Percentiles rank a stretch among this genome's conserved stretches.
These are phyloP conservation scores for Antheraea yamamai DNA, from an alignment of 2,888 invertebrate genomes.

Conservation along the genomic window DNA sequence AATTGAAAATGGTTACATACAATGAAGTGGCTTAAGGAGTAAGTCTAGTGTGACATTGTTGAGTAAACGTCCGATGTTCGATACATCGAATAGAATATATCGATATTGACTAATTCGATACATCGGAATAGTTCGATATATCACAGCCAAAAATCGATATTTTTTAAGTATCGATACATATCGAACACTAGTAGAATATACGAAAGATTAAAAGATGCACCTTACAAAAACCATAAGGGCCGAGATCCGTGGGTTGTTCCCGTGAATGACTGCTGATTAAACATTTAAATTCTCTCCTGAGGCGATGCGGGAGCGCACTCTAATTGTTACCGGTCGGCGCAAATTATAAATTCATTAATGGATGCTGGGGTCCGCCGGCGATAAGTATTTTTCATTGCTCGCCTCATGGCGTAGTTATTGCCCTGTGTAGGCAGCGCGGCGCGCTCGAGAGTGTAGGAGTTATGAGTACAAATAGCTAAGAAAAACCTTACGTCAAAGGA, in stretches of 20 bases:
- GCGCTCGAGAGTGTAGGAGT: not conserved
- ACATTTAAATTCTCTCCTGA: slow-evolving; percentile 60
- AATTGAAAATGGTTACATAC: too few species aligned
- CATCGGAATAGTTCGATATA: too few species aligned
- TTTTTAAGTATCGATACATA: too few species aligned
- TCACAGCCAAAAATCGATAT: too few species aligned
- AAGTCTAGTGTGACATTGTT: too few species aligned
- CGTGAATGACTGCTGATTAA: slow-evolving; percentile 56
- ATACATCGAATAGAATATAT: too few species aligned
- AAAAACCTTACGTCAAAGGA: not conserved
- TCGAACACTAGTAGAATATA: not conserved
- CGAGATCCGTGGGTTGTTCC: slow-evolving; percentile 40
- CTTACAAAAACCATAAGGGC: slow-evolving; percentile 46
- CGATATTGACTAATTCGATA: too few species aligned
- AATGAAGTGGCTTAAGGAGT: too few species aligned
- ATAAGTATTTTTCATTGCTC: slow-evolving; percentile 44
- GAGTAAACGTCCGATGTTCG: too few species aligned
- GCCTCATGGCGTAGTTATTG: slow-evolving; percentile 16
- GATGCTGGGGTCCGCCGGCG: slow-evolving; percentile 44
- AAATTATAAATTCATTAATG: slow-evolving; percentile 76
- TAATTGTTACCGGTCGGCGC: slow-evolving; percentile 59
- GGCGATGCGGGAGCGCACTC: slow-evolving; percentile 56
- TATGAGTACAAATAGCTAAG: not conserved
- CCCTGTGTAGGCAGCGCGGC: slow-evolving; percentile 12
- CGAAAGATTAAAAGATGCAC: not conserved